Evolutionary conservation across 2,113 vertebrate genomes (phyloP), one percentile per base, ranked within the genome.

Genomic region (Saccopteryx leptura): DNA sequence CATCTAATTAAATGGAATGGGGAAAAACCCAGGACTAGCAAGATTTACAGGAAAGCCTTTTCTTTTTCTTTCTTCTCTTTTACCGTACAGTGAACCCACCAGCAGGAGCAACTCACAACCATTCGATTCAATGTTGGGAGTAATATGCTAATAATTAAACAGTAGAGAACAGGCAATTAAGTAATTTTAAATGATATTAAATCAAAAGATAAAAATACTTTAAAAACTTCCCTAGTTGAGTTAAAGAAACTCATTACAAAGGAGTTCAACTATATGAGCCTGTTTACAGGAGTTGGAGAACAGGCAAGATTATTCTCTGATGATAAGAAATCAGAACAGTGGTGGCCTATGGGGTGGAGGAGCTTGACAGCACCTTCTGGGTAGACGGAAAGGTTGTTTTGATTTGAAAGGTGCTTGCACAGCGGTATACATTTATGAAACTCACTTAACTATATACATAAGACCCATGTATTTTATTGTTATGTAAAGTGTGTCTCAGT

Each of bases 11-110:
- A 96, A 88, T 17, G 33, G 52, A 80, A 93, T 60, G 17, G 82
- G 56, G 54, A 8, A 76, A 94, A 85, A n/a, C 5, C 71, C 33
- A 80, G n/a, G n/a, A 72, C 54, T 23, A 83, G 46, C 19, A 18
- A 75, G 66, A 82, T 78, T 81, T 96, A 96, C 82, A 86, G 86
- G 31, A 96, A 96, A 91, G 31, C 54, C 26, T 54, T 78, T 46
- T n/a, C 46, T 80, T 31, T 33, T 31, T 31, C 69, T 52, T 15
- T 21, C 15, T 23, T n/a, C 58, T 24, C 7, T 68, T 81, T 82
- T 54, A 52, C 78, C 48, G 56, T 58, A 75, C 69, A 72, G 50
- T 52, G 39, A 94, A 71, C 33, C 4, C n/a, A 92, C 72, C 65
- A 81, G n/a, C 15, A 68, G 66, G 18, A 92, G 61, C n/a, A 28